phyloP scores from a whole-genome alignment of 2,113 vertebrate species.

The Mustelus asterias region DNA sequence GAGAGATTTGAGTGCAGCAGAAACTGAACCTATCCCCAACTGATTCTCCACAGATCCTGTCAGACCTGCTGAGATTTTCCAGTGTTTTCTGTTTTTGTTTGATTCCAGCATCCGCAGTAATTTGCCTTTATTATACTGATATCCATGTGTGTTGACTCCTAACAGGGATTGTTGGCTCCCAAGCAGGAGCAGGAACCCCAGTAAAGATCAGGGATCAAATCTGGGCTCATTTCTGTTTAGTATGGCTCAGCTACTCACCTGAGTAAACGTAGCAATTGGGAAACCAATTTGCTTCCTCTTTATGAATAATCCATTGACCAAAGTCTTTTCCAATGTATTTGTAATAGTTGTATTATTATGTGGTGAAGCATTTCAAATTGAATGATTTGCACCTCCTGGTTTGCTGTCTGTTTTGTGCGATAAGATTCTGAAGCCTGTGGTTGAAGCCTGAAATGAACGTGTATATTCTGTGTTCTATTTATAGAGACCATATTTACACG shows the following conservation, averaged over 20 bases:
- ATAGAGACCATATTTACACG: slow-evolving; percentile 97
- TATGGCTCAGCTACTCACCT: not conserved
- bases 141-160: not conserved
- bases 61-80: too few relatives aligned
- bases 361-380: slow-evolving; percentile 22
- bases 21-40: not conserved
- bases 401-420: slow-evolving; percentile 10
- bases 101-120: too few relatives aligned
- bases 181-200: not conserved
- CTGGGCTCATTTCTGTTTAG: not conserved
- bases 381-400: slow-evolving; percentile 12
- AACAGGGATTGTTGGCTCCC: not conserved
- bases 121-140: not conserved
- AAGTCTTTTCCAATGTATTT: not conserved
- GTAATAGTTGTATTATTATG: slow-evolving; percentile 35
- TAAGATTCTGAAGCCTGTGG: slow-evolving; percentile 4
- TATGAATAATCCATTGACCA: slow-evolving; percentile 29
- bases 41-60: not conserved
- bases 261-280: not conserved
- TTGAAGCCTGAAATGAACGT: slow-evolving; percentile 35
- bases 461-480: slow-evolving; percentile 50
- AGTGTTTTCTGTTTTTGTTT: too few relatives aligned
- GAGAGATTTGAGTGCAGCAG: not conserved
- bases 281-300: slow-evolving; percentile 7
- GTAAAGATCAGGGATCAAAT: not conserved